Evolutionary conservation across 1,140 invertebrate genomes (phyloP).

Genomic region (Pomacea maculata): DNA sequence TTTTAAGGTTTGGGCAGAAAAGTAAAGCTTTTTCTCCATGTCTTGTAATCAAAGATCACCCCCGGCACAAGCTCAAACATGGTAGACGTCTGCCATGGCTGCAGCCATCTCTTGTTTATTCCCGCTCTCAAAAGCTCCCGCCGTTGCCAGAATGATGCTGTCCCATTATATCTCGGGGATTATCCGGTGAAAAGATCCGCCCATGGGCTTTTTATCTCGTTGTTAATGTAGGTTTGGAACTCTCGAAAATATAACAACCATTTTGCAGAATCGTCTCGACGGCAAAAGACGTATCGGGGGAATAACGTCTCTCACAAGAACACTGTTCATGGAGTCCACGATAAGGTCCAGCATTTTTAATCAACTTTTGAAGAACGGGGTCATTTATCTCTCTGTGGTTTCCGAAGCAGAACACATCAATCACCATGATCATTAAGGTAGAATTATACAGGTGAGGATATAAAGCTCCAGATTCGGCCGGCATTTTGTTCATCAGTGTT

Average conservation of each 20-base stretch:
- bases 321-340: not conserved
- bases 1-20: not conserved
- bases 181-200: not conserved
- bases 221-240: not conserved
- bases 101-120: not conserved
- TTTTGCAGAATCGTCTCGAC: not conserved
- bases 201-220: slow-evolving; percentile 1
- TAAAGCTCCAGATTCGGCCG: not conserved
- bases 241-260: not conserved
- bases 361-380: not conserved
- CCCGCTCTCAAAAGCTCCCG: not conserved
- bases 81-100: not conserved
- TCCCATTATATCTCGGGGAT: not conserved
- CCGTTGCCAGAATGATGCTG: slow-evolving; percentile 7
- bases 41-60: not conserved
- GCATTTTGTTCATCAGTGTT: not conserved
- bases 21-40: not conserved
- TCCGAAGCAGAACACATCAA: slow-evolving; percentile 8
- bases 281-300: slow-evolving; percentile 2
- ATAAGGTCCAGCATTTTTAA: not conserved
- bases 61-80: slow-evolving; percentile 1
- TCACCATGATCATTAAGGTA: not conserved
- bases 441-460: not conserved
- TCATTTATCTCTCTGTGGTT: not conserved
- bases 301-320: slow-evolving; percentile 4